Evolutionary conservation across 1,140 invertebrate genomes (phyloP).

Genomic region (Diachasma alloeum): DNA sequence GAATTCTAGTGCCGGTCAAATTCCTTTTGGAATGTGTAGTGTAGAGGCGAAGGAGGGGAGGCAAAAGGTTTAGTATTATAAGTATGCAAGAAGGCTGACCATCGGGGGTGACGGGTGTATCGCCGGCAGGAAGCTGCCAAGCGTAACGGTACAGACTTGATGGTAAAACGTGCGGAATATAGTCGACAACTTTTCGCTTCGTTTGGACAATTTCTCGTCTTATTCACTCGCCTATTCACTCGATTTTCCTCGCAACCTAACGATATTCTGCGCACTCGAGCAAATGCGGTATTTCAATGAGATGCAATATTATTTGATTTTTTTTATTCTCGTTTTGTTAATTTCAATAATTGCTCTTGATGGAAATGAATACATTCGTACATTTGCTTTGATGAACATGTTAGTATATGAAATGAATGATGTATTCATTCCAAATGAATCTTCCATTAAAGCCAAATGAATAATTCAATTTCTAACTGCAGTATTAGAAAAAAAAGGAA

Average conservation of each 20-base stretch:
- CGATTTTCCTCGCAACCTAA: neutral
- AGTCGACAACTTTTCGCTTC: constrained; percentile 25
- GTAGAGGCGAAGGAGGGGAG: neutral
- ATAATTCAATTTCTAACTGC: no score
- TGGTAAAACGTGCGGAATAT: neutral
- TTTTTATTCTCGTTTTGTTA: no score
- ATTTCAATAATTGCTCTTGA: no score
- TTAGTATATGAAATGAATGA: no score
- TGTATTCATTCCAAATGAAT: no score
- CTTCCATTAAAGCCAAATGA: no score
- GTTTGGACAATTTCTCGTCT: constrained; percentile 29
- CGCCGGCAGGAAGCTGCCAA: constrained; percentile 55
- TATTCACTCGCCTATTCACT: neutral
- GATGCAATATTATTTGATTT: no score
- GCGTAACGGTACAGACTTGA: constrained; percentile 53
- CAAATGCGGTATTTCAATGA: no score
- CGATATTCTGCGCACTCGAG: no score
- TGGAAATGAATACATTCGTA: no score
- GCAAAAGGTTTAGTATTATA: constrained; percentile 36
- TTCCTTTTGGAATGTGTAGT: neutral
- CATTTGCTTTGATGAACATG: no score
- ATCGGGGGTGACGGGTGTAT: constrained; percentile 37
- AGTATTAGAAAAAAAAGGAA: no score
- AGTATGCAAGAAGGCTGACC: constrained; percentile 45
- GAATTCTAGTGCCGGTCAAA: neutral